Base-by-base conservation (phyloP, 2,888 invertebrate species). In the Timandra comae region DNA sequence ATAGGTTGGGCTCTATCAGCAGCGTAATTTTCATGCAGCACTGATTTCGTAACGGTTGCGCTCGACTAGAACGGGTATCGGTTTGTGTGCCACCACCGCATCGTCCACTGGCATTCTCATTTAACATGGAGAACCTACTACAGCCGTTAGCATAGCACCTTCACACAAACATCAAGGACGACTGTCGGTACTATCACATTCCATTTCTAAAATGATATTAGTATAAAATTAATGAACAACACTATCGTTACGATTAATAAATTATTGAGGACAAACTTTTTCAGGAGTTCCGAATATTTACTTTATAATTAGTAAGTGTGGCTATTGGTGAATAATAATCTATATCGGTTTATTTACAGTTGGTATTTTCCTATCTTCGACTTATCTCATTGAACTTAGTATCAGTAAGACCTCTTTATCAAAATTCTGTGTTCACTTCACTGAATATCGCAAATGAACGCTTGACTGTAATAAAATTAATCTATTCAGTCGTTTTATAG, bases 21-120 rank as follows among this genome's bases (percentile, higher is more conserved):
- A 41, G 38, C 32, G 63, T 70, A 71, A 73, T 79, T 79, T 82
- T 80, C 76, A 82, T 81, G 80, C 76, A 75, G 78, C 76, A 68
- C 60, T 75, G 80, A 79, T 82, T 82, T 82, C 78, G 78, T 82
- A 84, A 84, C 82, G 81, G 82, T 77, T 80, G 81, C 81, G 77
- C 62, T 78, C 76, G 73, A 72, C 75, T 80, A 78, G 80, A 84
- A 84, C 84, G 77, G 70, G 78, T 80, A 78, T 80, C 71, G 73
- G 73, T 74, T 72, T 70, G 66, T 71, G 59, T 70, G 63, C 67
- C 62, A 62, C 61, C 33, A 32, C 35, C 29, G 26, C 30, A 35
- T 11, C 59, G 65, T 64, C 67, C 55, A 63, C 69, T 63, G 62
- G 69, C 69, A 72, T 70, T 75, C 69, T 71, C 63, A 43, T 43